These are phyloP conservation scores for Neogobius melanostomus DNA, from an alignment of 2,113 vertebrate genomes.

Conservation along the genomic window DNA sequence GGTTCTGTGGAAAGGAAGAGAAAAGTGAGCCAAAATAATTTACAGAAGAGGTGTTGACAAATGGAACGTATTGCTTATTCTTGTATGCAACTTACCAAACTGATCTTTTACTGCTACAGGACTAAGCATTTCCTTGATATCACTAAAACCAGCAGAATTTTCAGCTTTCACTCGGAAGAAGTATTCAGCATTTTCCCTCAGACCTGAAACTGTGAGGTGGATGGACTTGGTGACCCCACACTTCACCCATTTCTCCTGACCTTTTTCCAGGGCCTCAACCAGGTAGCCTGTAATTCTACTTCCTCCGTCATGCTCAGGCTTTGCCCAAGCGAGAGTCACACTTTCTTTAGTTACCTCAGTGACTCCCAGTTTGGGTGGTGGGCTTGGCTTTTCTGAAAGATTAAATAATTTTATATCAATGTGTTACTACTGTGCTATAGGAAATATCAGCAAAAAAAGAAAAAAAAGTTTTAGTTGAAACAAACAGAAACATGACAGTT, in stretches of 20 bases:
- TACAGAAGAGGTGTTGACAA: not conserved
- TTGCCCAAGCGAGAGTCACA: slow-evolving; percentile 89
- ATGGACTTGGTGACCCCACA: slow-evolving; percentile 89
- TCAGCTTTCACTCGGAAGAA: slow-evolving; percentile 95
- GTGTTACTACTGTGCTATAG: too few species aligned
- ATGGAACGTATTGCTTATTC: not conserved
- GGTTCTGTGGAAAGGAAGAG: slow-evolving; percentile 78
- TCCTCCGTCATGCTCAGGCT: slow-evolving; percentile 96
- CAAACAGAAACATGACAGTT: not conserved
- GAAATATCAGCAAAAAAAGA: too few species aligned
- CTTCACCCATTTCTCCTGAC: slow-evolving; percentile 94
- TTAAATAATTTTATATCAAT: slow-evolving; percentile 9
- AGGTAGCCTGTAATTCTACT: slow-evolving; percentile 91
- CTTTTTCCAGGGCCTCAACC: slow-evolving; percentile 92
- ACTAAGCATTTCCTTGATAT: slow-evolving; percentile 86
- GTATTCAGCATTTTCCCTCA: slow-evolving; percentile 91
- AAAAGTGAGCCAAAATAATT: not conserved
- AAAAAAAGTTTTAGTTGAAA: not conserved
- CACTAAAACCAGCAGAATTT: slow-evolving; percentile 94
- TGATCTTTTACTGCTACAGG: slow-evolving; percentile 93
- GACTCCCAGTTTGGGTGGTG: slow-evolving; percentile 91
- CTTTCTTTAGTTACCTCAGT: slow-evolving; percentile 90
- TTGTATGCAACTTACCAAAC: slow-evolving; percentile 77
- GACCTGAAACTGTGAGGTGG: slow-evolving; percentile 84
- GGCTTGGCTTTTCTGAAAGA: slow-evolving; percentile 93